Percentiles rank a stretch among this genome's conserved stretches.
These are phyloP conservation scores for Psittacula cyanocephala DNA, from an alignment of 2,113 vertebrate species.

Conservation along the genomic window DNA sequence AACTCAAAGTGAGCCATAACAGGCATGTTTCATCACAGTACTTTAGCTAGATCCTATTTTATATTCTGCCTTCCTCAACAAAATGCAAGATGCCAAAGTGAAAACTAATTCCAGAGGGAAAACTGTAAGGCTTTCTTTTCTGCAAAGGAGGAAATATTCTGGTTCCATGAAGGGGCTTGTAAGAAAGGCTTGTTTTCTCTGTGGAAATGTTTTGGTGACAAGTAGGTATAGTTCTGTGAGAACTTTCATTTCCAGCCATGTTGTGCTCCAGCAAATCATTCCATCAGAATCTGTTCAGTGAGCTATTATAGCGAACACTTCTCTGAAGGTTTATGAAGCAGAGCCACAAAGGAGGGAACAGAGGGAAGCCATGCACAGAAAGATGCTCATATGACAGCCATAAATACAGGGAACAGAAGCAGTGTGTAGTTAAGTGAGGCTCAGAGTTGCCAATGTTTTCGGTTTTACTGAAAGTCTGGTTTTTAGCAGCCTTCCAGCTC, in stretches of 20 bases:
- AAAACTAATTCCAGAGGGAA: background rate
- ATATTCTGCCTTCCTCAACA: background rate
- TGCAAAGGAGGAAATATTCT: background rate
- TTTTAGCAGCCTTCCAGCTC: conserved; percentile 8
- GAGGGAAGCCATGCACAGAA: background rate
- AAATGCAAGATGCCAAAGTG: background rate
- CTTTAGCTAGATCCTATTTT: background rate
- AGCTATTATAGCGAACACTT: background rate
- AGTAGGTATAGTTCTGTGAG: background rate
- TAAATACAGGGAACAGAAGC: background rate
- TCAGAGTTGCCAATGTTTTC: background rate
- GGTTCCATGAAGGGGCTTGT: background rate
- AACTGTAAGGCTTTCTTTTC: background rate
- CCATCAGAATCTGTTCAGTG: background rate
- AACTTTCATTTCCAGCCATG: background rate
- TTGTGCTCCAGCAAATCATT: background rate
- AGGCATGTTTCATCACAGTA: background rate
- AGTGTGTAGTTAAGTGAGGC: background rate
- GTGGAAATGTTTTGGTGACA: background rate
- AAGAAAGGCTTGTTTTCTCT: background rate
- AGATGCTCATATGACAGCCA: conserved; percentile 1
- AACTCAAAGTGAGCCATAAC: background rate
- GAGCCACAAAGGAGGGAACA: background rate
- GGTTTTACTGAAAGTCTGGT: background rate
- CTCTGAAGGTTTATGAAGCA: background rate